A percentile compares a stretch with the other conserved stretches of the same genome.
Conservation (phyloP, 2,113 vertebrate species). For the Pteronura brasiliensis region DNA sequence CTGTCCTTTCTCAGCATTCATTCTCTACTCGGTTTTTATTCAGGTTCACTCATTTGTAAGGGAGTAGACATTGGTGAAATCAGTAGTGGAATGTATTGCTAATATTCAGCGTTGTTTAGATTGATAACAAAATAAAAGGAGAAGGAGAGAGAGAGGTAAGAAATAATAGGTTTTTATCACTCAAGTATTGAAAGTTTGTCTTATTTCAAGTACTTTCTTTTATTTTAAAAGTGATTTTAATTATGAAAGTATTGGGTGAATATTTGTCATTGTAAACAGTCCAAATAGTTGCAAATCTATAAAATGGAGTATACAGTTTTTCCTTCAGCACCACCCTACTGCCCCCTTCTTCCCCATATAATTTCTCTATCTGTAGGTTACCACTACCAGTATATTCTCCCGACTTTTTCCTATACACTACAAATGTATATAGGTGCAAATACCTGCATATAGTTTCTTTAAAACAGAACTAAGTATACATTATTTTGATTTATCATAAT, state of each 20-base stretch:
- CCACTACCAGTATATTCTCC: not conserved
- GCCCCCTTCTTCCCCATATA: not conserved
- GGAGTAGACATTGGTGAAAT: not conserved
- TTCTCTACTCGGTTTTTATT: not conserved
- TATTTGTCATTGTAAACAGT: not conserved
- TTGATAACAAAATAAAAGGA: not conserved
- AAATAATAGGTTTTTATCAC: not conserved
- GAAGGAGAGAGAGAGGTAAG: not conserved
- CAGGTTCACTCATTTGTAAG: not conserved
- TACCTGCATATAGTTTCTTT: not conserved
- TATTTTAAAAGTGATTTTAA: constrained; percentile 5
- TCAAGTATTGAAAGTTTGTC: not conserved
- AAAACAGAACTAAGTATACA: not conserved
- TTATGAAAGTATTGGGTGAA: not conserved
- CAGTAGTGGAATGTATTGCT: not conserved
- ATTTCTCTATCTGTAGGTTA: not conserved
- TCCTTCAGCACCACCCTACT: not conserved
- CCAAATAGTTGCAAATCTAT: not conserved
- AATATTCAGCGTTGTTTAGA: not conserved
- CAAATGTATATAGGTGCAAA: not conserved
- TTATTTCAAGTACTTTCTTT: constrained; percentile 14
- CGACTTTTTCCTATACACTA: not conserved
- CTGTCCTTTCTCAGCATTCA: not conserved
- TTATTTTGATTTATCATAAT: not conserved
- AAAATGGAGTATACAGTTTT: not conserved